These are phyloP conservation scores for Molorchus minor DNA, from an alignment of 2,888 invertebrate species.

Conservation along the genomic window DNA sequence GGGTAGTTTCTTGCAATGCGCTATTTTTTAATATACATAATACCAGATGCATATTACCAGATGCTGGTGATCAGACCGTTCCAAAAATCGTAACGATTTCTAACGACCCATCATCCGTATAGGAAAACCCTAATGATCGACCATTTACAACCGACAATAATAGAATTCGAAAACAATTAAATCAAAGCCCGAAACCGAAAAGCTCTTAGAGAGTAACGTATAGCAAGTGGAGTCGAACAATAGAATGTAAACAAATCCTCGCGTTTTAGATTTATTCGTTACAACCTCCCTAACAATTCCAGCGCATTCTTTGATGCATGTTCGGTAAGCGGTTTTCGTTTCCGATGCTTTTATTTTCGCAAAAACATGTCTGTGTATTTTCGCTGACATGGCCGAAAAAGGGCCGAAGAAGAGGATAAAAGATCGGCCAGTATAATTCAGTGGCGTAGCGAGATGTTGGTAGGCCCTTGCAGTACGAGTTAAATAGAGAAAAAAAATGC, in stretches of 20 bases:
- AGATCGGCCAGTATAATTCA: conserved; percentile 20
- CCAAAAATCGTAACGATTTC: not conserved
- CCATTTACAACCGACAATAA: conserved; percentile 16
- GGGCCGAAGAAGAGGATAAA: conserved; percentile 18
- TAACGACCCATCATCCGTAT: not conserved
- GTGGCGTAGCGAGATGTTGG: no score
- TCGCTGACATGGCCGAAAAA: conserved; percentile 42
- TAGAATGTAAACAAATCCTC: conserved; percentile 54
- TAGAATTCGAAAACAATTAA: conserved; percentile 20
- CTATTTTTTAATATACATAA: no score
- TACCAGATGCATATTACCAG: no score
- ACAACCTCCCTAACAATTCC: conserved; percentile 52
- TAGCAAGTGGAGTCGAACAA: conserved; percentile 48
- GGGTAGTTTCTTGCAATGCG: no score
- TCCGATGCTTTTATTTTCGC: conserved; percentile 46
- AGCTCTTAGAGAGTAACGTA: conserved; percentile 31
- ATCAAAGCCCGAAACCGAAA: conserved; percentile 21
- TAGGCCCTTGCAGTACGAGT: no score
- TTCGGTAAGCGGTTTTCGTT: conserved; percentile 50
- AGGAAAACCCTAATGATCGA: not conserved
- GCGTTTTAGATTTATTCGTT: conserved; percentile 53
- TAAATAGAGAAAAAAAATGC: no score
- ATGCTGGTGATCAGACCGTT: no score
- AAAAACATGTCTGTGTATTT: conserved; percentile 47
- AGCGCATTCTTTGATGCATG: conserved; percentile 53